Percentiles rank a stretch among this genome's conserved stretches.
Conservation (phyloP, 1,140 invertebrate genomes). For the Oreohelix idahoensis region DNA sequence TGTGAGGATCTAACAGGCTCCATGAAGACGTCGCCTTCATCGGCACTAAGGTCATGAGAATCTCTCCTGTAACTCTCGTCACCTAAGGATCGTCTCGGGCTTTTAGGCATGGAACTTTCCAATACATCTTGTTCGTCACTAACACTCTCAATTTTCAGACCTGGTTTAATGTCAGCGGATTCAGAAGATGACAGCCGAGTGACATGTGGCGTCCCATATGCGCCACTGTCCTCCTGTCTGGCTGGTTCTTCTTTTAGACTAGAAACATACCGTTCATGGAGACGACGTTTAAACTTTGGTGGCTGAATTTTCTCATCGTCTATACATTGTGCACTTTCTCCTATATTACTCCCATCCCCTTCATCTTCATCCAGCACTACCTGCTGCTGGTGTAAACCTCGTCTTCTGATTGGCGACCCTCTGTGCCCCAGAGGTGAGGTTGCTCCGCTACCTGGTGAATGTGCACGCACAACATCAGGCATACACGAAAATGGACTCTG, state of each 20-base stretch:
- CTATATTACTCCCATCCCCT: background rate
- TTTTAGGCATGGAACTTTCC: slow-evolving; percentile 36
- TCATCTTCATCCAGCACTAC: slow-evolving; percentile 23
- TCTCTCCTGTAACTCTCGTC: slow-evolving; percentile 42
- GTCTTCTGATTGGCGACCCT: slow-evolving; percentile 24
- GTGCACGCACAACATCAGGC: background rate
- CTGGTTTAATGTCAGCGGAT: slow-evolving; percentile 11
- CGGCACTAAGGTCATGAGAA: slow-evolving; percentile 42
- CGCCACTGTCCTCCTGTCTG: background rate
- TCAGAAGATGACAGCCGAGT: background rate
- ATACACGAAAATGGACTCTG: slow-evolving; percentile 47
- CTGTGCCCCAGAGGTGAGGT: slow-evolving; percentile 19
- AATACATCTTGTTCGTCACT: slow-evolving; percentile 1
- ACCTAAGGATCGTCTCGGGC: slow-evolving; percentile 37
- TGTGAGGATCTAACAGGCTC: slow-evolving; percentile 37
- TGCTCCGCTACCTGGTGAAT: background rate
- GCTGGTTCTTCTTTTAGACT: slow-evolving; percentile 40
- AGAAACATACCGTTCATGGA: slow-evolving; percentile 51
- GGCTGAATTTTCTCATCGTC: slow-evolving; percentile 35
- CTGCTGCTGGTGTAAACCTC: slow-evolving; percentile 23
- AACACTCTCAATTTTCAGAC: slow-evolving; percentile 37
- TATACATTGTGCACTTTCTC: background rate
- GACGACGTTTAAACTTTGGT: slow-evolving; percentile 51
- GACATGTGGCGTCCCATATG: background rate
- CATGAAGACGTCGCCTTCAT: slow-evolving; percentile 57